Evolutionary conservation across 2,888 invertebrate genomes (phyloP).

Genomic region (Pogonocherus hispidulus): DNA sequence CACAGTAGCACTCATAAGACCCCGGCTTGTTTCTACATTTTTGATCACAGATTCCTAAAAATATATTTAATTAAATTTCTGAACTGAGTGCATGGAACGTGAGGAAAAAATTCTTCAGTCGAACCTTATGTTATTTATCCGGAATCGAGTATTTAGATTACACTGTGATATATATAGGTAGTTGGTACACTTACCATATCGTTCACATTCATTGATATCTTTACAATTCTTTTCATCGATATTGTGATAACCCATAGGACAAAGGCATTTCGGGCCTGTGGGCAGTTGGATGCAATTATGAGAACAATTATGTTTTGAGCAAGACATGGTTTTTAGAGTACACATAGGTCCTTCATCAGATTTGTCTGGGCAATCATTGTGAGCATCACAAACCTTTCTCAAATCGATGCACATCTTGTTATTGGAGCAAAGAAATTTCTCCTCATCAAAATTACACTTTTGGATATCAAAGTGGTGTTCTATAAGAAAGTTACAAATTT

Average conservation of each 20-base stretch:
- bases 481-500: constrained; percentile 47
- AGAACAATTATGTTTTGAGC: constrained; percentile 66
- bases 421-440: constrained; percentile 71
- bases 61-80: no score
- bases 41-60: constrained; percentile 76
- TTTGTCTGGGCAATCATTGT: constrained; percentile 73
- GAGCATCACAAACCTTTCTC: constrained; percentile 71
- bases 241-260: constrained; percentile 68
- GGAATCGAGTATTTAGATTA: no score
- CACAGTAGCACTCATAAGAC: constrained; percentile 76
- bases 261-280: constrained; percentile 73
- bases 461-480: constrained; percentile 61
- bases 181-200: constrained; percentile 70
- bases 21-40: constrained; percentile 74
- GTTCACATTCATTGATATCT: constrained; percentile 78
- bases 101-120: no score
- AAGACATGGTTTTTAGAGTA: constrained; percentile 48
- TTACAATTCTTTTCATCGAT: constrained; percentile 68
- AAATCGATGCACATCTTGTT: constrained; percentile 72
- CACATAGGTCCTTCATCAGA: constrained; percentile 74
- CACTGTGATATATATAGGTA: no score
- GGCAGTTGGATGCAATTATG: constrained; percentile 69
- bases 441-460: constrained; percentile 69
- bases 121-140: no score
- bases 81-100: not conserved